Evolutionary conservation across 2,888 invertebrate species (phyloP).

Genomic region (Caenorhabditis macrosperma): DNA sequence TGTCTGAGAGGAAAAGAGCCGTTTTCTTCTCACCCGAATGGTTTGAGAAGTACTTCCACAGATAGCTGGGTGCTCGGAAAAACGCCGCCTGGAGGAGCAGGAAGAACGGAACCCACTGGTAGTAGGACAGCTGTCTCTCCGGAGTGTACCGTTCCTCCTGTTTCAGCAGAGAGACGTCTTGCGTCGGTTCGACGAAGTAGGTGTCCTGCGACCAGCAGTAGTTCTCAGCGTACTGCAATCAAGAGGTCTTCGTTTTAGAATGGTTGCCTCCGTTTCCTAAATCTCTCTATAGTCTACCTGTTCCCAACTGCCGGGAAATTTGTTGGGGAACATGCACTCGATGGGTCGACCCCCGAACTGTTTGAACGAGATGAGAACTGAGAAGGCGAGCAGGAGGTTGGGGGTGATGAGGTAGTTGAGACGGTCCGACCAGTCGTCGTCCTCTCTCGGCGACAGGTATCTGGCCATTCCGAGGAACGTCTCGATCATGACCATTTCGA

Average conservation of each 20-base stretch:
- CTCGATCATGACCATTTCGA: slow-evolving; percentile 75
- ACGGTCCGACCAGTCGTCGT: slow-evolving; percentile 77
- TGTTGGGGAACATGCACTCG: slow-evolving; percentile 80
- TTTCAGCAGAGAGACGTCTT: slow-evolving; percentile 74
- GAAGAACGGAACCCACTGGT: slow-evolving; percentile 79
- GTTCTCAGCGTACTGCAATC: slow-evolving; percentile 78
- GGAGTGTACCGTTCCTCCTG: slow-evolving; percentile 68
- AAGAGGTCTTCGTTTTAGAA: background rate
- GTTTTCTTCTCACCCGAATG: slow-evolving; percentile 74
- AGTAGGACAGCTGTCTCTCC: slow-evolving; percentile 76
- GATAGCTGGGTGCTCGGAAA: slow-evolving; percentile 75
- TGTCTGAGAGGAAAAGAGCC: too few relatives aligned
- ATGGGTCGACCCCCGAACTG: slow-evolving; percentile 74
- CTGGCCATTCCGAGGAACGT: slow-evolving; percentile 77
- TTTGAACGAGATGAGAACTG: slow-evolving; percentile 77
- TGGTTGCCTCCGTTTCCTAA: background rate
- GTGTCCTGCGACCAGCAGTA: slow-evolving; percentile 79
- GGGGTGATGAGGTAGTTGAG: slow-evolving; percentile 78
- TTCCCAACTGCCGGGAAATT: slow-evolving; percentile 79
- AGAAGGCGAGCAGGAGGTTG: slow-evolving; percentile 77
- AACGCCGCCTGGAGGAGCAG: slow-evolving; percentile 78
- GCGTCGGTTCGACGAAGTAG: slow-evolving; percentile 75
- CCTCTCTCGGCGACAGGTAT: slow-evolving; percentile 74
- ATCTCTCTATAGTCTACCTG: slow-evolving; percentile 69
- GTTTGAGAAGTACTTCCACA: slow-evolving; percentile 77